Evolutionary conservation across 2,797 vertebrate species (phyloP), one percentile per base, ranked within the genome.

Genomic region (Oreonectes daqikongensis): DNA sequence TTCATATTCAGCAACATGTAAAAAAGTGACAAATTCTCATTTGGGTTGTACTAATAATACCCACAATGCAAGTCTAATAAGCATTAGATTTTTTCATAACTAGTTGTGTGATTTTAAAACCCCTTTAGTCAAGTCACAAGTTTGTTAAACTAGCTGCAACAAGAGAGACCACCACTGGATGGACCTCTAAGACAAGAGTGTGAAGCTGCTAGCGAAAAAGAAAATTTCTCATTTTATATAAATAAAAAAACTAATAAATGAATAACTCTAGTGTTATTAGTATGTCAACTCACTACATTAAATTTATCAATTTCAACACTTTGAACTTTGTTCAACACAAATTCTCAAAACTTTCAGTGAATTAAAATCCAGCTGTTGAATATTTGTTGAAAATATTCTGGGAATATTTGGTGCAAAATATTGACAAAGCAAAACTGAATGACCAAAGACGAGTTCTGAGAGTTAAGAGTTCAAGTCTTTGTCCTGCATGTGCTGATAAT

Each of bases 121-220:
- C 44, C 57, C 18, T 64, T 26, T 18, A 35, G 18, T 11, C 12
- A 59, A 75, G 3, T 35, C 35, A 35, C 35, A 35, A 30, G 24
- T 11, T 20, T 57, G 12, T 53, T 42, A 0, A 60, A 30, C 10
- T 57, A 20, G 48, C 8, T 85, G 88, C 82, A 90, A 81, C 91
- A 83, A 82, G 52, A 17, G 17, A 26, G 1, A 32, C 12, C 1
- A 72, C 89, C 91, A 90, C 89, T 78, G 42, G 88, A 81, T 89
- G 90, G 91, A 86, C 85, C 86, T 81, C 78, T 60, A 86, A 79
- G 71, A 55, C 69, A 79, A 69, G 72, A 75, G 12, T 42, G 20
- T 30, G 3, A 3, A 35, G 42, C 20, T 38, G 14, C 14, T 3
- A 20, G 14, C 17, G 32, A 26, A 64, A 0, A 11, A 64, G 50